phyloP scores from a whole-genome alignment of 2,797 vertebrate genomes.

The Ispidina lecontei region DNA sequence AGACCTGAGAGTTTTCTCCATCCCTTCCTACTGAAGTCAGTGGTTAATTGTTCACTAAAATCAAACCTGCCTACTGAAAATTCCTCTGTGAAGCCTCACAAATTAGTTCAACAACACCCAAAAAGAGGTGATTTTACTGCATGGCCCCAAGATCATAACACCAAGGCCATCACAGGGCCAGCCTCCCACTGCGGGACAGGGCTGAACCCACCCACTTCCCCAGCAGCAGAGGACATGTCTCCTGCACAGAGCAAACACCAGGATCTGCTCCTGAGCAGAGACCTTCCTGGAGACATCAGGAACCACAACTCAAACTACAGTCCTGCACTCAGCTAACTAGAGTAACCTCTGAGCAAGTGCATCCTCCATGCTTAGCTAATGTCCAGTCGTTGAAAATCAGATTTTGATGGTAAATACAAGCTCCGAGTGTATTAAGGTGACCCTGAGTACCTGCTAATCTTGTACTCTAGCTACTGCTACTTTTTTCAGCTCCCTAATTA shows the following conservation, averaged over 20 bases:
- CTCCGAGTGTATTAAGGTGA: conserved; percentile 6
- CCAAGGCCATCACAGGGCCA: not conserved
- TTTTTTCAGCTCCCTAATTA: conserved; percentile 50
- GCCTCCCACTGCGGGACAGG: not conserved
- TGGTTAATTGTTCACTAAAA: not conserved
- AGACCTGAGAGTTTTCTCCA: not conserved
- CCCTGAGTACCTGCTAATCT: not conserved
- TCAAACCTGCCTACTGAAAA: not conserved
- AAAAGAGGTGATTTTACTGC: not conserved
- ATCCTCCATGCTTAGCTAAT: not conserved
- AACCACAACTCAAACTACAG: not conserved
- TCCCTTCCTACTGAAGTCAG: not conserved
- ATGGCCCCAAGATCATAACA: not conserved
- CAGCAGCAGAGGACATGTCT: not conserved
- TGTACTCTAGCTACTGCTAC: not conserved
- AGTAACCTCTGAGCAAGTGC: not conserved
- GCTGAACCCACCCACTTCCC: not conserved
- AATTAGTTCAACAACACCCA: not conserved
- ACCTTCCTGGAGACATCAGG: not conserved
- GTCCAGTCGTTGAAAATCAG: not conserved
- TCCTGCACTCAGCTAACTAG: rapidly evolving
- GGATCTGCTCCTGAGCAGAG: not conserved
- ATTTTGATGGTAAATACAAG: not conserved
- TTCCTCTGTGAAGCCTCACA: not conserved
- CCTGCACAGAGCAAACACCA: not conserved